These are phyloP conservation scores for Romanogobio albipinnatus DNA, from an alignment of 2,113 vertebrate genomes.

Conservation along the genomic window DNA sequence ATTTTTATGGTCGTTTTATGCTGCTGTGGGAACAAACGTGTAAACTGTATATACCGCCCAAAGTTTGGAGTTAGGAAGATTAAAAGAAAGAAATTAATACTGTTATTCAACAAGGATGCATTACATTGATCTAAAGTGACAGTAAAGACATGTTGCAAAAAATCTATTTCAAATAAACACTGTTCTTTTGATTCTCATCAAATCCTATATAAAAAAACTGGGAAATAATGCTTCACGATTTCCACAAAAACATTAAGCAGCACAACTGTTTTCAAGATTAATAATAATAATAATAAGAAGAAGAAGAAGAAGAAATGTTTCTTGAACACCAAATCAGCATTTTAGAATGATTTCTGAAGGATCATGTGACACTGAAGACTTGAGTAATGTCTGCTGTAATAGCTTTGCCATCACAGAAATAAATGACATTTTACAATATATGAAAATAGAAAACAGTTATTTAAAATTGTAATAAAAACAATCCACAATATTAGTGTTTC, in stretches of 20 bases:
- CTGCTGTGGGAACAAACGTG: background rate
- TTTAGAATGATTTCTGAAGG: background rate
- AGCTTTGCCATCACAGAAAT: no score
- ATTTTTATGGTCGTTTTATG: background rate
- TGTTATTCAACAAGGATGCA: background rate
- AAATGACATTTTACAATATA: no score
- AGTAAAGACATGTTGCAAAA: background rate
- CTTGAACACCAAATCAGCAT: background rate
- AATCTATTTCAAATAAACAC: background rate
- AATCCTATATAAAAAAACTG: no score
- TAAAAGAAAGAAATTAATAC: background rate
- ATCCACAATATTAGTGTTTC: no score
- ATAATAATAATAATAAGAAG: background rate
- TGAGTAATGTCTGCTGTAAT: no score
- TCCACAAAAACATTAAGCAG: background rate
- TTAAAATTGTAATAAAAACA: no score
- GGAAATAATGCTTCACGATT: background rate
- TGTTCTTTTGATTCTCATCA: background rate
- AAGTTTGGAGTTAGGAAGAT: background rate
- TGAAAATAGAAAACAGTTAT: background rate
- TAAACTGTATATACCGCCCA: background rate
- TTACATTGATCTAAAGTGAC: background rate
- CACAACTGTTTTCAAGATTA: background rate
- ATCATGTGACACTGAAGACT: background rate
- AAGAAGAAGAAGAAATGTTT: no score